Conservation (phyloP, 2,797 vertebrate species). For the Coilia nasus region DNA sequence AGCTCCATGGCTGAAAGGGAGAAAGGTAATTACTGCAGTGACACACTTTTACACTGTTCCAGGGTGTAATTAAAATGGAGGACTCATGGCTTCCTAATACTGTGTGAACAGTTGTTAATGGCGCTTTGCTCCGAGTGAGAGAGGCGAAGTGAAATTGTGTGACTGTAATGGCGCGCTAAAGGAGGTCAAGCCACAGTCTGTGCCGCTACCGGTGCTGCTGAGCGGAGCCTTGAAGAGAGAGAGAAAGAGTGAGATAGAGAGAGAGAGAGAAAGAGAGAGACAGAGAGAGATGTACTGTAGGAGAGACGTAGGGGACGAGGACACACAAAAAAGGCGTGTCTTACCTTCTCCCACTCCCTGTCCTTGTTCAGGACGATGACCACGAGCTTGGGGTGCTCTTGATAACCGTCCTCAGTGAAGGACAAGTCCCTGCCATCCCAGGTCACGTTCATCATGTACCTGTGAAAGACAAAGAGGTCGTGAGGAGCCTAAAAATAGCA, state of each 20-base stretch:
- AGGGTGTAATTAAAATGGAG: constrained; percentile 49
- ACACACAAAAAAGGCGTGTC: constrained; percentile 40
- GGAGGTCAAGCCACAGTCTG: constrained; percentile 33
- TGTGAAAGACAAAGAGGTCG: constrained; percentile 62
- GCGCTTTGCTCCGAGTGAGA: constrained; percentile 28
- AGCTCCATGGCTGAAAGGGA: constrained; percentile 11
- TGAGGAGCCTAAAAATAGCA: constrained; percentile 39
- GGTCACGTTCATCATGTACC: constrained; percentile 98
- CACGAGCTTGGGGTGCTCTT: constrained; percentile 91
- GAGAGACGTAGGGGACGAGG: not conserved
- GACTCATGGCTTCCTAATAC: constrained; percentile 39
- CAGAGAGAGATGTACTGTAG: too few relatives aligned
- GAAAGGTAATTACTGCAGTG: constrained; percentile 44
- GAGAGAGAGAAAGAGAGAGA: too few relatives aligned
- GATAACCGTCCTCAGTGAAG: constrained; percentile 96
- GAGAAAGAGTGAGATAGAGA: too few relatives aligned
- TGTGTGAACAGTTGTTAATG: constrained; percentile 53
- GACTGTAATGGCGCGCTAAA: constrained; percentile 27
- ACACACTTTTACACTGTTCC: constrained; percentile 48
- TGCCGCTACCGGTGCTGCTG: not conserved
- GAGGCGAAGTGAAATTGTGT: constrained; percentile 40
- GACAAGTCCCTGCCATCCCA: constrained; percentile 96
- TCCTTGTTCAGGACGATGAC: constrained; percentile 95
- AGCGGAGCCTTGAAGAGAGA: not conserved
- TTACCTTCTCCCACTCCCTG: constrained; percentile 95